Base-by-base conservation (phyloP, 2,888 invertebrate species). In the Ypsolopha sequella region DNA sequence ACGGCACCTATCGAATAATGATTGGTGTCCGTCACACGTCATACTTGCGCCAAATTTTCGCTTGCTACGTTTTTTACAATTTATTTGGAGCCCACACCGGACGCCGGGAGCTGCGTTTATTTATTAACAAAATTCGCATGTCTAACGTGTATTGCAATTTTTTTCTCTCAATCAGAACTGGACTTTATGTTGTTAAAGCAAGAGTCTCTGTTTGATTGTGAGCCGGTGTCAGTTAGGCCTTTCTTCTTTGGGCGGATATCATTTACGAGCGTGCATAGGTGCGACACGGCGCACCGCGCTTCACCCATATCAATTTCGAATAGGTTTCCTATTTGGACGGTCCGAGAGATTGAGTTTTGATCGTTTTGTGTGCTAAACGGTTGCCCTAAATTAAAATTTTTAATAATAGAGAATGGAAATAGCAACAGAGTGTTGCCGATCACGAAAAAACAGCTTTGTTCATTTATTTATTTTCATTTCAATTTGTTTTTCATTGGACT, bases 261-360 rank as follows among this genome's bases (percentile, higher is more conserved):
- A 80, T 85, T 84, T 84, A 82, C 84, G 81, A 80, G 78, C 69
- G 73, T 70, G 79, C 77, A 78, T 75, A 75, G 79, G 75, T 76
- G 76, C 80, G 79, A 72, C 79, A 77, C 72, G 66, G 75, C 73
- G 70, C 62, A 60, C 62, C 70, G 70, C 72, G 80, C 81, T 80
- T 79, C 80, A 81, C 81, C 82, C 82, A 82, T 84, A 86, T 86
- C 84, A 86, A 86, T 86, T 84, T 82, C 84, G 70, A 82, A 84
- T 85, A 79, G 82, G 81, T 80, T 82, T 75, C 80, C 80, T 79
- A 82, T 82, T 78, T 77, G 78, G 60, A 55, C 61, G 64, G 73
- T 70, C 71, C 68, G 74, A 70, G 71, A 80, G 79, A 82, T 82
- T 82, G 80, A 74, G 74, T 82, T 84, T 79, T 81, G 77, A 80